Evolutionary conservation across 2,888 invertebrate species (phyloP).

Genomic region (Heliconius charithonia): DNA sequence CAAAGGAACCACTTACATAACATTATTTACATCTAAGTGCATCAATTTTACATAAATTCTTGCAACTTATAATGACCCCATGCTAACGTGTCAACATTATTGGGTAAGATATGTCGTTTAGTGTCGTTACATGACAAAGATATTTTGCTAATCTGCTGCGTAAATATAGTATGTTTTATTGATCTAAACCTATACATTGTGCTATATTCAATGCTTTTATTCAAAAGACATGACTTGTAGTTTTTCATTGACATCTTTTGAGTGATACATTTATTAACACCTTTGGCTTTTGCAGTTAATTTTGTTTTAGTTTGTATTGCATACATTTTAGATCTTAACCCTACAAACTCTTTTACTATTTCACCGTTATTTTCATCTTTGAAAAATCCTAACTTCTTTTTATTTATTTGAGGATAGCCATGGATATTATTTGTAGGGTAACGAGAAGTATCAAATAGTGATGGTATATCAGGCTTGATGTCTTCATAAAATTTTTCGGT

Average conservation of each 20-base stretch:
- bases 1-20: too few relatives aligned
- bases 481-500: background rate
- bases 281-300: background rate
- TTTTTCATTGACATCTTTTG: background rate
- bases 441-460: background rate
- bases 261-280: background rate
- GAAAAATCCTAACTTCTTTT: too few relatives aligned
- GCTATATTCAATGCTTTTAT: background rate
- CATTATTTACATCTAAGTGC: background rate
- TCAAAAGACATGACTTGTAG: conserved; percentile 6
- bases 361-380: background rate
- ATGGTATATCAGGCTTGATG: background rate
- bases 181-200: conserved; percentile 38
- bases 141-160: conserved; percentile 40
- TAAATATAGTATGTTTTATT: conserved; percentile 48
- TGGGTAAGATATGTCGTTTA: conserved; percentile 16
- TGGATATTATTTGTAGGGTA: conserved; percentile 19
- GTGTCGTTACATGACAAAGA: conserved; percentile 33
- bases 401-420: too few relatives aligned
- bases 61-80: conserved; percentile 38
- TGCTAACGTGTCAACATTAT: conserved; percentile 32
- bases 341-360: background rate
- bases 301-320: background rate
- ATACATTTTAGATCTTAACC: background rate
- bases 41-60: conserved; percentile 1